Evolutionary conservation across 2,797 vertebrate species (phyloP).

Genomic region (Huso huso): DNA sequence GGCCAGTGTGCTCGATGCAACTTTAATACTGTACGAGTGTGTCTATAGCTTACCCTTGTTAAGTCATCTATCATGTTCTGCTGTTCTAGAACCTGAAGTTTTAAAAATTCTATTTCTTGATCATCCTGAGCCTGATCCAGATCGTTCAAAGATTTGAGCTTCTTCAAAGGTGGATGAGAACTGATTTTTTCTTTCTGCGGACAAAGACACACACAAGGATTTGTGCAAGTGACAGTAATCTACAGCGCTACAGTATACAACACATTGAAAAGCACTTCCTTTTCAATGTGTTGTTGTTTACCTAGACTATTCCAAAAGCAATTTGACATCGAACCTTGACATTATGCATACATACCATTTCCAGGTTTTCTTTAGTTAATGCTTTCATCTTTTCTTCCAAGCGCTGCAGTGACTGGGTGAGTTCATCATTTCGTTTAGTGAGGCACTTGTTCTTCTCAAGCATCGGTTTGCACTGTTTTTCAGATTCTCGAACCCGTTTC

Average conservation of each 20-base stretch:
- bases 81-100: conserved; percentile 94
- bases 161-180: conserved; percentile 87
- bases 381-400: conserved; percentile 89
- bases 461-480: conserved; percentile 93
- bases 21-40: too few relatives aligned
- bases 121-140: conserved; percentile 94
- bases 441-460: conserved; percentile 96
- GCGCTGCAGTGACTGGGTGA: conserved; percentile 84
- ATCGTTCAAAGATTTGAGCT: conserved; percentile 92
- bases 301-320: too few relatives aligned
- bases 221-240: conserved; percentile 21
- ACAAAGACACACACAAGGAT: conserved; percentile 14
- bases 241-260: conserved; percentile 19
- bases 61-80: conserved; percentile 97
- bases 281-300: background rate
- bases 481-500: conserved; percentile 88
- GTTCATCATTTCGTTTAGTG: conserved; percentile 87
- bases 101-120: conserved; percentile 94
- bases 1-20: too few relatives aligned
- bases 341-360: conserved; percentile 74
- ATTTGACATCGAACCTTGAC: too few relatives aligned
- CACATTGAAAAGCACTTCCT: conserved; percentile 5
- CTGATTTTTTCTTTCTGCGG: conserved; percentile 87
- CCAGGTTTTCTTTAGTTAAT: conserved; percentile 83
- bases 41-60: conserved; percentile 68